phyloP scores from a whole-genome alignment of 1,140 invertebrate genomes.

The Myzus persicae region DNA sequence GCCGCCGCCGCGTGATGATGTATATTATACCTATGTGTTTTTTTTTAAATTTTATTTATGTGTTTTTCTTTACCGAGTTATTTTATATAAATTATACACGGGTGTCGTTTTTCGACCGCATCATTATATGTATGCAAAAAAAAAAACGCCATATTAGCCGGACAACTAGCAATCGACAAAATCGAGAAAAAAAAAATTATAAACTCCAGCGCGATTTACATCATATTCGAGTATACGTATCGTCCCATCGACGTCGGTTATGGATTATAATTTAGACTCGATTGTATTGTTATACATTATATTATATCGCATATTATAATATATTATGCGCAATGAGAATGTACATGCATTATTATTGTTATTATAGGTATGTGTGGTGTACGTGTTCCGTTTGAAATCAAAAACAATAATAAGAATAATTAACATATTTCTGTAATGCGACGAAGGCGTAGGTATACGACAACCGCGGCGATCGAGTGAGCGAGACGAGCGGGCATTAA shows the following conservation, averaged over 20 bases:
- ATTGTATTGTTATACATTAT: not conserved
- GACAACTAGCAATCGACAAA: not conserved
- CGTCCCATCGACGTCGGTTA: not conserved
- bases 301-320: not conserved
- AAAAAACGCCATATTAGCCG: not conserved
- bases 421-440: not conserved
- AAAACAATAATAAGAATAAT: not conserved
- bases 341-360: too few species aligned
- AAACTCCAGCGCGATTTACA: not conserved
- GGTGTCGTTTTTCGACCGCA: not conserved
- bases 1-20: not conserved
- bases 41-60: constrained; percentile 13
- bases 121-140: not conserved
- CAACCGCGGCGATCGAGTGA: not conserved
- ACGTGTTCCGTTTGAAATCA: not conserved
- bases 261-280: not conserved
- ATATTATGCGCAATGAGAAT: not conserved
- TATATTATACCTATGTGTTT: constrained; percentile 8
- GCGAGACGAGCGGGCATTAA: not conserved
- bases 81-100: not conserved
- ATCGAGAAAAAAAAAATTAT: not conserved
- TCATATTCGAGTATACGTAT: not conserved
- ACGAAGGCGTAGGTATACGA: not conserved
- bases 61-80: not conserved
- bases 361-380: not conserved